Conservation (phyloP, 2,797 vertebrate species). For the Brachyrhaphis roseni region DNA sequence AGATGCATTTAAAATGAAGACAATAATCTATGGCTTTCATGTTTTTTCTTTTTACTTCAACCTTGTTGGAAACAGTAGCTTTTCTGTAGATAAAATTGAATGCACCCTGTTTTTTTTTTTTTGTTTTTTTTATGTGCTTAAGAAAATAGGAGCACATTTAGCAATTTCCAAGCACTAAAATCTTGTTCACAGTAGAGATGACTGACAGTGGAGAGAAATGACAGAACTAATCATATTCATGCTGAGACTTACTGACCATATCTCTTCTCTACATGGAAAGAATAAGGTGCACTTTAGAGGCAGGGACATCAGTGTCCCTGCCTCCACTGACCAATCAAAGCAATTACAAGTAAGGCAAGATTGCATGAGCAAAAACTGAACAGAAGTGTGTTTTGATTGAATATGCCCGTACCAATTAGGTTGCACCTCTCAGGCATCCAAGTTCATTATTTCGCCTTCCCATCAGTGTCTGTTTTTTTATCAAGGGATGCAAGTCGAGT, state of each 20-base stretch:
- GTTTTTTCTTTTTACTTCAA: neutral
- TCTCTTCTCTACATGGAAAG: conserved; percentile 31
- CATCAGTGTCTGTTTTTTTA: conserved; percentile 63
- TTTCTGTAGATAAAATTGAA: neutral
- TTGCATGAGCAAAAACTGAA: conserved; percentile 70
- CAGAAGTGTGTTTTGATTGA: conserved; percentile 77
- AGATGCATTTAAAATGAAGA: neutral
- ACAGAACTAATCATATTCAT: conserved; percentile 51
- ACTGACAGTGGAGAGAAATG: conserved; percentile 44
- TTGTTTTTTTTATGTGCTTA: too few relatives aligned
- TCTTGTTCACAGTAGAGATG: conserved; percentile 33
- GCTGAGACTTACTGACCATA: conserved; percentile 34
- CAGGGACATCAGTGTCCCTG: too few relatives aligned
- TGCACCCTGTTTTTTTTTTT: neutral
- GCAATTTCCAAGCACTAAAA: conserved; percentile 25
- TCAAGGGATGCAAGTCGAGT: conserved; percentile 56
- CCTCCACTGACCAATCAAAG: conserved; percentile 59
- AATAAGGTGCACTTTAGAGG: conserved; percentile 38
- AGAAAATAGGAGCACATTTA: neutral
- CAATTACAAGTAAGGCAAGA: conserved; percentile 54
- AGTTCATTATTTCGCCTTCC: conserved; percentile 69
- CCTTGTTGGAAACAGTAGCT: neutral
- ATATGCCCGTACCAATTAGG: conserved; percentile 76
- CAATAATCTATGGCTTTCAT: neutral
- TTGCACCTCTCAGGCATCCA: conserved; percentile 64